Evolutionary conservation across 2,888 invertebrate species (phyloP), one percentile per base, ranked within the genome.

Genomic region (Peribatodes rhomboidaria): DNA sequence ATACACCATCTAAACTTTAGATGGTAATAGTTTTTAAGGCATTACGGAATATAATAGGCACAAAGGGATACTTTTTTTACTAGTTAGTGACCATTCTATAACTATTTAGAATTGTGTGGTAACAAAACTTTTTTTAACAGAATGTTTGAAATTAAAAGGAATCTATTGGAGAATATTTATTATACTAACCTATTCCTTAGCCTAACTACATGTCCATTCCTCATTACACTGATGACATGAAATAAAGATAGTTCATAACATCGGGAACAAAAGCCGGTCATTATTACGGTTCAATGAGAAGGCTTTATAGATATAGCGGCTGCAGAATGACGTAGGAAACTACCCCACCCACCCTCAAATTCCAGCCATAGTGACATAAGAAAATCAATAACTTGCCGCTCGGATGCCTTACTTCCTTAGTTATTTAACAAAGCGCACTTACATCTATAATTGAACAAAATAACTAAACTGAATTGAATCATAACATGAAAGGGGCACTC

Each of bases 331-430:
- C 80, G 81, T 75, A 79, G 75, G 69, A 80, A 69, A 56, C 74
- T 60, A 70, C 76, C 75, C 75, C 81, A 78, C 82, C 85, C 84
- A 78, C 79, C 79, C 81, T 83, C 78, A 74, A 76, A 70, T 71
- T 69, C 73, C 68, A 75, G 20, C 18, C 27, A 27, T 35, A 35
- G 75, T 80, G 83, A 82, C 84, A 83, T 80, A 84, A 82, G 83
- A 87, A 88, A 88, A 88, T 88, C 88, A 88, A 88, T 88, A 85
- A 76, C 69, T 75, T 67, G 63, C 55, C 68, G 65, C 61, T 61
- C 52, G 57, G 50, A 65, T 54, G 2, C 6, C 33, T 42, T 18
- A 56, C 54, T 73, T 72, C 59, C 63, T 62, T 68, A 27, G 61
- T 44, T 14, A 65, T 55, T 41, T 31, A 39, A 14, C 10, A 41